Evolutionary conservation across 2,888 invertebrate genomes (phyloP), one percentile per base, ranked within the genome.

Genomic region (Flabesymbios commensalis): DNA sequence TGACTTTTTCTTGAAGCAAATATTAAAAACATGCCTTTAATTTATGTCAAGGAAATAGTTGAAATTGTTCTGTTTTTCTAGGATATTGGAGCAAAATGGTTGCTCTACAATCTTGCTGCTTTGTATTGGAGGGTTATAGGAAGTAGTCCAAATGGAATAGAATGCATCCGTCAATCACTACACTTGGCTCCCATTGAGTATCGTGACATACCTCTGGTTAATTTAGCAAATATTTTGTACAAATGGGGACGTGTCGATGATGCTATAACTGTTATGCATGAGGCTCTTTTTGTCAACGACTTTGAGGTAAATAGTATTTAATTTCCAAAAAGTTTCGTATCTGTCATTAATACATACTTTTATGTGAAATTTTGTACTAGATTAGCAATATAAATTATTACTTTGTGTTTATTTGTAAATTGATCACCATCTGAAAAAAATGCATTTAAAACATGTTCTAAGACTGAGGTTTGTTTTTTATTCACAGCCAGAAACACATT

Each of bases 111-210:
- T 14, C 77, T 92, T 42, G 89, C 91, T 0, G 90, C 90, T 0
- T 81, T 91, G 22, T 91, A 91, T 79, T 92, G 91, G 91, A 86
- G 91, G 7, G 87, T 90, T 1, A 86, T 88, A 2, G 88, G 88
- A 4, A 89, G 90, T 75, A 86, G 87, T 33, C 84, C 85, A 49
- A 88, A 90, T 75, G 89, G 90, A 0, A 79, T 90, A 5, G 88
- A 88, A 71, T 92, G 92, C 78, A 84, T 90, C 4, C 85, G 89
- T 43, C 82, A 87, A 7, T 88, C 90, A 1, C 84, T 87, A 31
- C 84, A 85, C 65, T 81, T 83, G n/a, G 87, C 86, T 4, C 87
- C 87, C 0, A 79, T 83, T 2, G 86, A 87, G 65, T 86, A 87
- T 69, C 85, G 84, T 33, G 90, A 91, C 75, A 85, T 90, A 0